Conservation (phyloP, 2,888 invertebrate species). For the Thecophora atra region DNA sequence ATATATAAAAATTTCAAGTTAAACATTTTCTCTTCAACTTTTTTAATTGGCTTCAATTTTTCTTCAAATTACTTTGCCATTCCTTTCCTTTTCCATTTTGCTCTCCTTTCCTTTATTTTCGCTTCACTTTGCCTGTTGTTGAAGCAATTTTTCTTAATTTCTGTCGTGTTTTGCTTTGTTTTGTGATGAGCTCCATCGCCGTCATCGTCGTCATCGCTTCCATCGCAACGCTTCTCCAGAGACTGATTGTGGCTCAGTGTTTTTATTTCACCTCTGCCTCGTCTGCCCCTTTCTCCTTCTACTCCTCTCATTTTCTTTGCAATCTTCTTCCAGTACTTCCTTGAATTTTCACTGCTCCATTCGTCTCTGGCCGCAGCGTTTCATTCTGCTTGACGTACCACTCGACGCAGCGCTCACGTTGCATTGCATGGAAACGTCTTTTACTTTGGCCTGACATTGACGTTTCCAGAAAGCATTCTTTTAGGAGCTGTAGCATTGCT, state of each 20-base stretch:
- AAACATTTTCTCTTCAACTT: too few relatives aligned
- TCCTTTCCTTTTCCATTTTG: background rate
- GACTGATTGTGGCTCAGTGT: background rate
- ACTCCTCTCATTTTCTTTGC: background rate
- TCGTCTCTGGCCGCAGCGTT: background rate
- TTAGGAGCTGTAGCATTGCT: background rate
- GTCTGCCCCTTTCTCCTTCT: constrained; percentile 24
- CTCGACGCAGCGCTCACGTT: constrained; percentile 34
- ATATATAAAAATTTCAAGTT: too few relatives aligned
- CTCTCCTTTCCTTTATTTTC: background rate
- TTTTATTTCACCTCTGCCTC: constrained; percentile 43
- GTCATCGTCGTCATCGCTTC: background rate
- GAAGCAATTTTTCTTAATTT: constrained; percentile 12
- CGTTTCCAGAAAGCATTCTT: constrained; percentile 21
- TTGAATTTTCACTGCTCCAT: background rate
- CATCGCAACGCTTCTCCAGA: background rate
- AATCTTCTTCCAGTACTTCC: background rate
- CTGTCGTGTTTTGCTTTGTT: background rate
- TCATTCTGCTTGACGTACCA: constrained; percentile 4
- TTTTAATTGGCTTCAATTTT: too few relatives aligned
- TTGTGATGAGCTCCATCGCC: background rate
- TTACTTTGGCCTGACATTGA: constrained; percentile 34
- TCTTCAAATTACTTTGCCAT: background rate
- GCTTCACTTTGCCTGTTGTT: background rate
- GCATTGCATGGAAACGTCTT: constrained; percentile 36